Conservation (phyloP, 2,888 invertebrate species). For the Acanthopleura granulata region DNA sequence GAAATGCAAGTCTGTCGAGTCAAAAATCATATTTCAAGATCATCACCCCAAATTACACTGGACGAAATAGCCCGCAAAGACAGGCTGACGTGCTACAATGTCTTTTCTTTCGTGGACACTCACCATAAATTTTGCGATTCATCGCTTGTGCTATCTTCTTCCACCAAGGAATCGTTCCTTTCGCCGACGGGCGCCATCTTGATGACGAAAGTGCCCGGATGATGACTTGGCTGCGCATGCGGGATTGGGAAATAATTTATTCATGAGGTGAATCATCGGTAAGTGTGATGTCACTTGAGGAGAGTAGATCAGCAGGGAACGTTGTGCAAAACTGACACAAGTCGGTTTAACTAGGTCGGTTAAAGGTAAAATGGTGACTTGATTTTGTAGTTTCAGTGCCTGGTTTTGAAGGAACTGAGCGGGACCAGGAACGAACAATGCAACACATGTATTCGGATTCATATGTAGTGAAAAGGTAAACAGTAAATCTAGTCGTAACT, state of each 20-base stretch:
- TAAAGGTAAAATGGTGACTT: background rate
- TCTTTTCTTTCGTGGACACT: constrained; percentile 11
- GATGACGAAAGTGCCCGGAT: constrained; percentile 48
- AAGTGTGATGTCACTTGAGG: constrained; percentile 35
- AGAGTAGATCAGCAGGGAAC: no score
- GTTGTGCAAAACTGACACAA: background rate
- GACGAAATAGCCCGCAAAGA: no score
- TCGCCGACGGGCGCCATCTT: constrained; percentile 67
- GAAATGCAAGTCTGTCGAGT: no score
- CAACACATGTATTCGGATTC: no score
- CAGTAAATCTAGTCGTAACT: no score
- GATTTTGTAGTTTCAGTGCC: no score
- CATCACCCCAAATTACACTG: no score
- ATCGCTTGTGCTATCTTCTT: constrained; percentile 47
- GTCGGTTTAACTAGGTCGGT: background rate
- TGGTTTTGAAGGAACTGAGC: no score
- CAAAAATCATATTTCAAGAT: no score
- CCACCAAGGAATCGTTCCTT: constrained; percentile 51
- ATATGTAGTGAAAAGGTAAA: no score
- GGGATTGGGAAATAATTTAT: constrained; percentile 41
- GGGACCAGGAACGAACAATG: no score
- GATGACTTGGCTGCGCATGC: constrained; percentile 51
- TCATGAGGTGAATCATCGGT: constrained; percentile 42
- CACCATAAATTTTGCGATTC: constrained; percentile 65
- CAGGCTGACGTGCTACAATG: background rate